Evolutionary conservation across 2,888 invertebrate species (phyloP).

Genomic region (Parthenolecanium corni): DNA sequence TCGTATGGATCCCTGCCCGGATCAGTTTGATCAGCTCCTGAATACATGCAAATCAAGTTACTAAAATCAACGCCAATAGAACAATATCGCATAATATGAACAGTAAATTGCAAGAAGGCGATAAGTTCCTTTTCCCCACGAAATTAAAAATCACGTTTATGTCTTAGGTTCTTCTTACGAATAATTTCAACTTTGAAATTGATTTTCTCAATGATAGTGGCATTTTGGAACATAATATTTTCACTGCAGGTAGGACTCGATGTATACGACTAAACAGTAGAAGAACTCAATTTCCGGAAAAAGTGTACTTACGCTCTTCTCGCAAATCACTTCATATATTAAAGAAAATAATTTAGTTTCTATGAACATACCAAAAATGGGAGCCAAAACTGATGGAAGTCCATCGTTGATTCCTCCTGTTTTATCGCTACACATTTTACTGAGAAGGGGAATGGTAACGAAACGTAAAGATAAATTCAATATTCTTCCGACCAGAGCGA

Average conservation of each 20-base stretch:
- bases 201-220: too few relatives aligned
- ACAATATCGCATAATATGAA: not conserved
- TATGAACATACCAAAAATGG: constrained; percentile 25
- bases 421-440: constrained; percentile 26
- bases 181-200: too few relatives aligned
- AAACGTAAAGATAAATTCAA: constrained; percentile 10
- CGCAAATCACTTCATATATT: too few relatives aligned
- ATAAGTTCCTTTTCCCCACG: not conserved
- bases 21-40: constrained; percentile 6
- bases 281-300: too few relatives aligned
- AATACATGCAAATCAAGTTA: too few relatives aligned
- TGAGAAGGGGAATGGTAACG: constrained; percentile 22
- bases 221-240: too few relatives aligned
- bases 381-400: constrained; percentile 9
- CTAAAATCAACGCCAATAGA: not conserved
- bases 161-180: too few relatives aligned
- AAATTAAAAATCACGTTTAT: not conserved
- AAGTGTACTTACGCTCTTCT: too few relatives aligned
- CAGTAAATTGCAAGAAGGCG: not conserved
- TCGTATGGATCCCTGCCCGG: constrained; percentile 20
- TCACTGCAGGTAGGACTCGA: too few relatives aligned
- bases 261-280: too few relatives aligned
- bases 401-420: constrained; percentile 24
- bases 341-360: too few relatives aligned
- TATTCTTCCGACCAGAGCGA: not conserved